phyloP scores from a whole-genome alignment of 2,888 invertebrate species.

The Cantharis nigra region DNA sequence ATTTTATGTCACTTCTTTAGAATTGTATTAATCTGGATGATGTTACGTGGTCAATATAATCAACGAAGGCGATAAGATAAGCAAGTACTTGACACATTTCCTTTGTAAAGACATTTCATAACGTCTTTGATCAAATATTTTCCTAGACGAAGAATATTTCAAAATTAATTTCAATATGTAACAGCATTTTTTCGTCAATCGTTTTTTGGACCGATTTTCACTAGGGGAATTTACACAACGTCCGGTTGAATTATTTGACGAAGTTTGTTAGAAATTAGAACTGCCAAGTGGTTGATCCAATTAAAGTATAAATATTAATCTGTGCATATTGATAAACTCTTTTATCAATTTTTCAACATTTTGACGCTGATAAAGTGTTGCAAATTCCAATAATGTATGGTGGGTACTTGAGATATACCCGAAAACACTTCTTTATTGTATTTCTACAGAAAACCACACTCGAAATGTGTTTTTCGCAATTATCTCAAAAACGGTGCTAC shows the following conservation, averaged over 20 bases:
- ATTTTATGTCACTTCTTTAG: slow-evolving; percentile 16
- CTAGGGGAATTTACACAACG: neutral
- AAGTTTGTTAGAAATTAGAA: neutral
- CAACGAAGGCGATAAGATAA: slow-evolving; percentile 20
- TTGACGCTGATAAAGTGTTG: neutral
- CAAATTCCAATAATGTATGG: neutral
- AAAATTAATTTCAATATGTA: neutral
- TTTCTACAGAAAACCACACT: neutral
- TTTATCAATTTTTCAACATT: neutral
- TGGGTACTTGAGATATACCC: neutral
- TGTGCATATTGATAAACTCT: neutral
- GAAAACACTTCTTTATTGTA: neutral
- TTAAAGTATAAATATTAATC: neutral
- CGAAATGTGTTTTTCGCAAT: neutral
- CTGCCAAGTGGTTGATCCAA: neutral
- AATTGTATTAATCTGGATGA: slow-evolving; percentile 10
- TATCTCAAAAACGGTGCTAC: neutral
- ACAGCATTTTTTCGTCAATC: neutral
- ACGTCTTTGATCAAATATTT: slow-evolving; percentile 4
- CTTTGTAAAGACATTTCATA: slow-evolving; percentile 7
- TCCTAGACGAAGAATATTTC: neutral
- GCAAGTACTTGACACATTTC: slow-evolving; percentile 16
- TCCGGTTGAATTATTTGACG: too few relatives aligned
- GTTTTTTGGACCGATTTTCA: too few relatives aligned
- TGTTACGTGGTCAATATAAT: slow-evolving; percentile 25